Conservation (phyloP, 2,888 invertebrate species). For the Bibio marci region DNA sequence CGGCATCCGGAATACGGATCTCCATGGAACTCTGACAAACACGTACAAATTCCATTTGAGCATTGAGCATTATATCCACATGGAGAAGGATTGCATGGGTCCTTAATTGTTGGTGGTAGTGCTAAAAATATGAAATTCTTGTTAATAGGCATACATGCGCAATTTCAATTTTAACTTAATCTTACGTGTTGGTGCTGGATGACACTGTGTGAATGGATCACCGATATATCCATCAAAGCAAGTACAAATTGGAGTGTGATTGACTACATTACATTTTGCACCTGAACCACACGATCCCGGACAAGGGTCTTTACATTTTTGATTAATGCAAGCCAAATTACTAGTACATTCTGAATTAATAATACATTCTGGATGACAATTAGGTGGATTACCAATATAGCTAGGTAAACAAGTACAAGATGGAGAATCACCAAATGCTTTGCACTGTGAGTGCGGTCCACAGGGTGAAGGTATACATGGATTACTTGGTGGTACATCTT, state of each 20-base stretch:
- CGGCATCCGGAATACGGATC: slow-evolving; percentile 50
- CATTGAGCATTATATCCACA: slow-evolving; percentile 59
- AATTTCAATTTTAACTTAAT: slow-evolving; percentile 38
- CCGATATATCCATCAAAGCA: slow-evolving; percentile 39
- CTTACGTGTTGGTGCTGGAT: slow-evolving; percentile 10
- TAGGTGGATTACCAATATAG: slow-evolving; percentile 49
- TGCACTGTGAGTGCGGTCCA: slow-evolving; percentile 43
- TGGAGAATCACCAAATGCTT: slow-evolving; percentile 36
- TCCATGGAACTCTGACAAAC: slow-evolving; percentile 54
- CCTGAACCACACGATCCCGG: slow-evolving; percentile 47
- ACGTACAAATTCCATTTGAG: slow-evolving; percentile 47
- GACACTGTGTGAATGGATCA: slow-evolving; percentile 34
- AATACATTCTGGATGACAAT: slow-evolving; percentile 51
- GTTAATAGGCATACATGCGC: neutral
- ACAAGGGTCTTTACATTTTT: slow-evolving; percentile 52
- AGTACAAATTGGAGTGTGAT: slow-evolving; percentile 48
- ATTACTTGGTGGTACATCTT: slow-evolving; percentile 31
- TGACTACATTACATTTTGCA: slow-evolving; percentile 42
- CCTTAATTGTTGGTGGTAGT: slow-evolving; percentile 27
- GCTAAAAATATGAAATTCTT: slow-evolving; percentile 22
- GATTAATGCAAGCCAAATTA: slow-evolving; percentile 47
- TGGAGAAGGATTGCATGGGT: slow-evolving; percentile 52
- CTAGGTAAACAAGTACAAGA: slow-evolving; percentile 47
- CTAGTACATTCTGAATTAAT: slow-evolving; percentile 51
- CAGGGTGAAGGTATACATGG: slow-evolving; percentile 54